Base-by-base conservation (phyloP, 2,797 vertebrate genomes). In the Menidia menidia region DNA sequence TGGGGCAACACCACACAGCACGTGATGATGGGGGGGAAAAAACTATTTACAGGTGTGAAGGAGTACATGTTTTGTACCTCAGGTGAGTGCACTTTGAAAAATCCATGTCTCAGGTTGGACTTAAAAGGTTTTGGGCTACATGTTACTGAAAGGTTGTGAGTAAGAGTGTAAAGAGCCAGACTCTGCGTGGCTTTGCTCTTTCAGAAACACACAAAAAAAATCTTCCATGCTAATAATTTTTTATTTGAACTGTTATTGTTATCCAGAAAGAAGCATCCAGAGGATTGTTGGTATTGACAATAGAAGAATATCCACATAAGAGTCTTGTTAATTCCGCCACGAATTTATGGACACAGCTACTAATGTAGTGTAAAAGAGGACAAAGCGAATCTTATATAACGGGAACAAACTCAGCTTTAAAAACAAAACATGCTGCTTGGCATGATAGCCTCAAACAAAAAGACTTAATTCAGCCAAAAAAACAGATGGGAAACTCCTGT, bases 401-500 rank as follows among this genome's bases (percentile, higher is more conserved):
- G 77, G 78, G 78, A 81, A 76, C 73, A 50, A 69, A 75, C 82
- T 83, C 86, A 89, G 58, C 80, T 81, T 86, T 63, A 80, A 76
- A 89, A 78, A 78, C 75, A 81, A 79, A 87, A 84, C 82, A 87
- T 82, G 77, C 68, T 87, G 64, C 79, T 77, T 71, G 66, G 78
- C 83, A 85, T 85, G 75, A 85, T 60, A 31, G 79, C 81, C 80
- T 83, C 76, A 77, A 80, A 92, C 83, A 86, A 88, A 89, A 89
- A 87, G 81, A 87, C 83, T 65, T 75, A 64, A 83, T 81, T 73
- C 73, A 81, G 84, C 88, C 83, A 83, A 85, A 83, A 75, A 88
- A 87, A 77, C 90, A 89, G 89, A 91, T 92, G 88, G 89, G 87
- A 90, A 92, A 89, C 81, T 68, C 87, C 71, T 54, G 71, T 81